These are phyloP conservation scores for Psettodes erumei DNA, from an alignment of 2,113 vertebrate genomes.

Conservation along the genomic window DNA sequence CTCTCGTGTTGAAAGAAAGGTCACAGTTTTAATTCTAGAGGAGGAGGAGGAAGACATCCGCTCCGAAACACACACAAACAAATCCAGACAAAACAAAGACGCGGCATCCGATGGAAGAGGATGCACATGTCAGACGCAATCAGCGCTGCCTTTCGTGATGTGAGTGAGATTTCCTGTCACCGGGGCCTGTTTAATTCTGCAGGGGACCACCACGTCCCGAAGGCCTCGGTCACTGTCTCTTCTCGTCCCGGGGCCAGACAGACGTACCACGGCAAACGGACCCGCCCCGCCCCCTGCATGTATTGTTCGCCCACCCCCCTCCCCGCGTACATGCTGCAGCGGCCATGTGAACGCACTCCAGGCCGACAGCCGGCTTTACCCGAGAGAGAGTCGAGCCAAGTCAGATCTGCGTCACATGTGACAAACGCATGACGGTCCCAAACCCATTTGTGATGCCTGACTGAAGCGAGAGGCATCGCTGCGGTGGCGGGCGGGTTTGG, in stretches of 20 bases:
- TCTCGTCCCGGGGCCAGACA: constrained; percentile 61
- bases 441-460: constrained; percentile 71
- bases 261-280: constrained; percentile 63
- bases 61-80: constrained; percentile 36
- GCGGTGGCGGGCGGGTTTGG: neutral
- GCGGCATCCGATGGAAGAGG: constrained; percentile 64
- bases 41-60: constrained; percentile 16
- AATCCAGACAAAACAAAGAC: constrained; percentile 79
- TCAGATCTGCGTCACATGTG: constrained; percentile 66
- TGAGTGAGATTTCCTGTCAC: constrained; percentile 81
- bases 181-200: constrained; percentile 74
- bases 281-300: constrained; percentile 36
- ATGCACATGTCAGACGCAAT: constrained; percentile 79
- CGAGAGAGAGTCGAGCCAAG: constrained; percentile 70
- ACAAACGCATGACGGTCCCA: constrained; percentile 65
- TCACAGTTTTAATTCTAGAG: constrained; percentile 62
- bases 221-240: constrained; percentile 67
- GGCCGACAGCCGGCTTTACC: constrained; percentile 43
- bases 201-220: constrained; percentile 69
- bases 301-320: too few relatives aligned
- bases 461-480: constrained; percentile 41
- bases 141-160: constrained; percentile 75
- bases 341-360: constrained; percentile 61
- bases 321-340: too few relatives aligned
- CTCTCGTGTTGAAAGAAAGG: constrained; percentile 65